Evolutionary conservation across 2,797 vertebrate species (phyloP), one percentile per base, ranked within the genome.

Genomic region (Momotus momota): DNA sequence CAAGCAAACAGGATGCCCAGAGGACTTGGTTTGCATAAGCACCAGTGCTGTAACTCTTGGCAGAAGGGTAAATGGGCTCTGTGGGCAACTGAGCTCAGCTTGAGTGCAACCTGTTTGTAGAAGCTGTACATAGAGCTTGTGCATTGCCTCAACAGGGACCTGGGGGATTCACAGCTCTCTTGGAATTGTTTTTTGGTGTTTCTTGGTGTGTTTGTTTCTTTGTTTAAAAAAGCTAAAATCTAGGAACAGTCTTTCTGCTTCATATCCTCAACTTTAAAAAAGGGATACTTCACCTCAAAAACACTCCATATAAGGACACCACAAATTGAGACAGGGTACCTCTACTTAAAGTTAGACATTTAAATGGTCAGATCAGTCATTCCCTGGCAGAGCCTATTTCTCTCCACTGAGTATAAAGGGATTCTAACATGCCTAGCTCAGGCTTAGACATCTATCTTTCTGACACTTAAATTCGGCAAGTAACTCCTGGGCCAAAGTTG

Each of bases 361-460:
- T 90, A 91, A 95, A 83, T 88, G 72, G 41, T 38, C 75, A 88
- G 52, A 94, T 91, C 84, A 94, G 89, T 94, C 89, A 95, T 72
- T 58, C 49, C 12, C 57, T 93, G 75, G 85, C 77, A 93, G 31
- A 73, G 6, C 9, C 49, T 54, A 31, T 95, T 95, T 93, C 87
- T 95, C 89, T 95, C 81, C 65, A 71, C 72, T 73, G 82, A 86
- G 66, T 80, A 74, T 64, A 83, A 91, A 83, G 54, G 73, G 70
- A 91, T 91, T 81, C 69, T 65, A 81, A 43, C 49, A 86, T 78
- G 69, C 67, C 69, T 86, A 75, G 49, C 46, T 94, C 41, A 61
- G 70, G 60, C 75, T 93, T 49, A 88, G 79, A 60, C 57, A 95
- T 94, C 81, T 89, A 58, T 94, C 88, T 84, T 93, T 55, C 75